Evolutionary conservation across 1,140 invertebrate genomes (phyloP), one percentile per base, ranked within the genome.

Genomic region (Cherax destructor): DNA sequence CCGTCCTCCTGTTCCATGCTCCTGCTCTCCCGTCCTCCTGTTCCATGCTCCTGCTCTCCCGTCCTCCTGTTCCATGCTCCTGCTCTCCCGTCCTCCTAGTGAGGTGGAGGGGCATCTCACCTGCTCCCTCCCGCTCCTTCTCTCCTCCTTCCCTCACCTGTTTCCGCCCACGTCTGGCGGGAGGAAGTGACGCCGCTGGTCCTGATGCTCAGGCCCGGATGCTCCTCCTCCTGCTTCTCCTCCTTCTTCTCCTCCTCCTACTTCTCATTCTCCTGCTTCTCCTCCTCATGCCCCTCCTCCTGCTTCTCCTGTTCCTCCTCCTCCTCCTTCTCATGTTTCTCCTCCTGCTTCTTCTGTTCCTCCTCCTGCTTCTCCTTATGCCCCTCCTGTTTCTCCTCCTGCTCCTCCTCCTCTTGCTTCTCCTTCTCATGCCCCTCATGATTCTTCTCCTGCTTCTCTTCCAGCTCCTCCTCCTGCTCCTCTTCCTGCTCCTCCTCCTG

Each of bases 111-210:
- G 72, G 72, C 30, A 76, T 41, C 30, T 13, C 50, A 41, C 50
- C 79, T 81, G 47, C 24, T 52, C 56, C 79, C n/a, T 52, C 56
- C 56, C 16, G 0, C 56, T 9, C 56, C 49, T 74, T 10, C 50
- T 72, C n/a, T 41, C 56, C 72, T 11, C 50, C 50, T 74, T 52
- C 47, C 78, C 85, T 86, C 85, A 86, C 85, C 85, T 86, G 85
- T 74, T 86, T 86, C 85, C 85, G 85, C 76, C 74, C 72, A n/a
- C 16, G 52, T 21, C 76, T 78, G 50, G 50, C 13, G 74, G 72
- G 85, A 78, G 76, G 76, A 78, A 78, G 85, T 61, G 83, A 52
- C 18, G 47, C 24, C 49, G 61, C 83, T 85, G 21, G 16, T 50
- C 56, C 72, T 59, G 52, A 78, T 59, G 72, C 85, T 77, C 49